Conservation (phyloP, 2,113 vertebrate genomes). For the Suncus etruscus region DNA sequence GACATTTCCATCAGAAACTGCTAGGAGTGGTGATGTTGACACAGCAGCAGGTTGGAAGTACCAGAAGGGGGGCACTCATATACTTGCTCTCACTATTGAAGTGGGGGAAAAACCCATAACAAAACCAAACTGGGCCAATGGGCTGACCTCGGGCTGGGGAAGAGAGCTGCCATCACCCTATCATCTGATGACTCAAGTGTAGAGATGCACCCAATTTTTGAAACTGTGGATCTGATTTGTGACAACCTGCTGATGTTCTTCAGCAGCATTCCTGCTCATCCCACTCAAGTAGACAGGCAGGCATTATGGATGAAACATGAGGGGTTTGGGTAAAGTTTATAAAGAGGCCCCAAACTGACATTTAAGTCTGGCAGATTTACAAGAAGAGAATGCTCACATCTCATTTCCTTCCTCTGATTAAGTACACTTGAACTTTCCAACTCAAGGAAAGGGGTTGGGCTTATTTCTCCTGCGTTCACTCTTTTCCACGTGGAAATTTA, state of each 20-base stretch:
- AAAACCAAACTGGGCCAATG: neutral
- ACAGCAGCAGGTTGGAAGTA: neutral
- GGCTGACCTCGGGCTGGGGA: neutral
- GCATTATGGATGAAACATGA: slow-evolving; percentile 23
- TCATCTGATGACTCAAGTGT: neutral
- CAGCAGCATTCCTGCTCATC: slow-evolving; percentile 38
- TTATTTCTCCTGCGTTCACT: slow-evolving; percentile 33
- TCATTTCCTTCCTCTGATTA: slow-evolving; percentile 53
- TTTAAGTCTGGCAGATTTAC: slow-evolving; percentile 21
- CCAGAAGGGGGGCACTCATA: neutral
- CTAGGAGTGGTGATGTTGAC: neutral
- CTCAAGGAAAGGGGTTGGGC: slow-evolving; percentile 51
- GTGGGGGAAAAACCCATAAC: neutral
- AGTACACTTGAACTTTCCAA: slow-evolving; percentile 64
- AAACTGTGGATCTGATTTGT: slow-evolving; percentile 41
- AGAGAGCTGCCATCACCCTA: neutral
- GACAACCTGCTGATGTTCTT: slow-evolving; percentile 62
- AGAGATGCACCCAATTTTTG: neutral
- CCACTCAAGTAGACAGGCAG: slow-evolving; percentile 5
- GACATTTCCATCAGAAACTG: neutral
- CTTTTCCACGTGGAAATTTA: neutral
- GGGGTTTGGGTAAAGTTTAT: slow-evolving; percentile 50
- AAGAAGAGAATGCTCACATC: neutral
- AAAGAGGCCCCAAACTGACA: slow-evolving; percentile 42
- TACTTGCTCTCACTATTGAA: neutral